Evolutionary conservation across 2,113 vertebrate species (phyloP).

Genomic region (Pseudorhombus dupliciocellatus): DNA sequence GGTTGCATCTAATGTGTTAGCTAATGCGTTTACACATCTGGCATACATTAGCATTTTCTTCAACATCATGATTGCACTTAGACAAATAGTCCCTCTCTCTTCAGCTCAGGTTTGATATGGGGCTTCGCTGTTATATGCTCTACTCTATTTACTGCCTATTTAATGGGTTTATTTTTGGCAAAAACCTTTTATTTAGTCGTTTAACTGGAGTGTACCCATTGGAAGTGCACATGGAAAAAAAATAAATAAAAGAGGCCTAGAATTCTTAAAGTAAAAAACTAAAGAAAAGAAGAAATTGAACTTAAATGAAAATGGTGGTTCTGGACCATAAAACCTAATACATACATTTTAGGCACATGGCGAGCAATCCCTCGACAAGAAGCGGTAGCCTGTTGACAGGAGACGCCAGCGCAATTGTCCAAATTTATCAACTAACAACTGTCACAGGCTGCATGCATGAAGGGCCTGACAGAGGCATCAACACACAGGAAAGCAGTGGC

Average conservation of each 20-base stretch:
- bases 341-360: conserved; percentile 27
- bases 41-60: background rate
- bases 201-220: background rate
- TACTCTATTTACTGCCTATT: background rate
- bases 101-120: background rate
- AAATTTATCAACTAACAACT: conserved; percentile 62
- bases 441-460: conserved; percentile 17
- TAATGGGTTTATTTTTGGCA: too few relatives aligned
- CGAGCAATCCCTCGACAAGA: conserved; percentile 28
- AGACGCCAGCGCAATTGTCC: conserved; percentile 43
- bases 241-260: background rate
- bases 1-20: conserved; percentile 5
- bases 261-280: conserved; percentile 15
- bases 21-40: background rate
- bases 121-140: background rate
- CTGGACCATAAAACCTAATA: conserved; percentile 21
- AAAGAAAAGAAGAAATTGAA: conserved; percentile 3
- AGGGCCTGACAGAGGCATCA: conserved; percentile 20
- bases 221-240: background rate
- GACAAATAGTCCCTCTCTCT: background rate
- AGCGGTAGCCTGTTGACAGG: conserved; percentile 43
- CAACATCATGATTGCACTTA: background rate
- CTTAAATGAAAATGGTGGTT: background rate
- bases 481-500: conserved; percentile 24
- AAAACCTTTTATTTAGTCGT: too few relatives aligned